Evolutionary conservation across 2,797 vertebrate genomes (phyloP).

Genomic region (Pangasius sanitwongsei): DNA sequence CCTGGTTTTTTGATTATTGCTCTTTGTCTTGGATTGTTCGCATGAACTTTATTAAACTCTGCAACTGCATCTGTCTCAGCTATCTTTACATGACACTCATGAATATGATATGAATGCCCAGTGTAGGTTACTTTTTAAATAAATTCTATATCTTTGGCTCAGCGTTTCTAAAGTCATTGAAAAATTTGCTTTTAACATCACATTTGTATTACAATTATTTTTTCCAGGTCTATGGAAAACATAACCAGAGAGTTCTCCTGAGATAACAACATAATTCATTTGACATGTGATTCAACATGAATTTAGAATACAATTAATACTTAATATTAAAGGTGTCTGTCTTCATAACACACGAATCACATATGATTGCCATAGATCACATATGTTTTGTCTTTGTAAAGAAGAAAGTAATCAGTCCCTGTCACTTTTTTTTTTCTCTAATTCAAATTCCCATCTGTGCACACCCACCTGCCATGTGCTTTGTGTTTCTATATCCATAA

Average conservation of each 20-base stretch:
- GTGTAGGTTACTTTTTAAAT: not conserved
- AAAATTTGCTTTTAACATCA: not conserved
- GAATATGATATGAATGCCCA: not conserved
- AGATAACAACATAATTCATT: not conserved
- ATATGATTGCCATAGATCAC: not conserved
- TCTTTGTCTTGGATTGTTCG: too few relatives aligned
- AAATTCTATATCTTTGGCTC: not conserved
- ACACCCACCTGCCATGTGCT: not conserved
- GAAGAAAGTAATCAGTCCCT: not conserved
- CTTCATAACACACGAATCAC: not conserved
- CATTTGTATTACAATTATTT: not conserved
- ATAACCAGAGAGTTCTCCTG: not conserved
- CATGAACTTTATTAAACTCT: too few relatives aligned
- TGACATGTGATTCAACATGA: not conserved
- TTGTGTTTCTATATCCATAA: not conserved
- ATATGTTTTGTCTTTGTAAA: not conserved
- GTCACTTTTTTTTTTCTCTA: not conserved
- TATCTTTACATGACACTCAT: too few relatives aligned
- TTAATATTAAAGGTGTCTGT: not conserved
- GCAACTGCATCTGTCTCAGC: too few relatives aligned
- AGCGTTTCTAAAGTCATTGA: not conserved
- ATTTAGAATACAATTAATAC: not conserved
- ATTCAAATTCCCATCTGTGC: not conserved
- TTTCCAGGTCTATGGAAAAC: not conserved
- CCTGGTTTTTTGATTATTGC: too few relatives aligned